Conservation (phyloP, 1,140 invertebrate genomes). For the Pararge aegeria region DNA sequence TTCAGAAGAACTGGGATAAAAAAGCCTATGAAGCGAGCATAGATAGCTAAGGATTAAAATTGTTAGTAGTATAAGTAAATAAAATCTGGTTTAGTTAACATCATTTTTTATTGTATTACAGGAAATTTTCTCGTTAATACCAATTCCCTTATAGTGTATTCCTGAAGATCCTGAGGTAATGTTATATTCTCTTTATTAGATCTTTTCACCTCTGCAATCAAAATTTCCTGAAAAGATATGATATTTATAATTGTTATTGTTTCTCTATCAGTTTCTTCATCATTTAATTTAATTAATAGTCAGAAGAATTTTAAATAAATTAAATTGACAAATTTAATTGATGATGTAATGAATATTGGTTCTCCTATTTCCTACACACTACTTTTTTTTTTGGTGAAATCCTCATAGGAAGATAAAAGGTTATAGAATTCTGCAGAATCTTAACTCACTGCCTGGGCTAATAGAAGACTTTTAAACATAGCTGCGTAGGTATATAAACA, state of each 20-base stretch:
- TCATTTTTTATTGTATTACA: conserved; percentile 66
- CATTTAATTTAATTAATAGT: too few relatives aligned
- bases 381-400: too few relatives aligned
- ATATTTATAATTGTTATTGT: not conserved
- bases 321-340: too few relatives aligned
- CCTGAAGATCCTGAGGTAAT: conserved; percentile 53
- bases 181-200: conserved; percentile 33
- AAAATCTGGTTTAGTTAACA: conserved; percentile 51
- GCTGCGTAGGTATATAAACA: too few relatives aligned
- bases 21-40: conserved; percentile 77
- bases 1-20: conserved; percentile 89
- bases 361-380: too few relatives aligned
- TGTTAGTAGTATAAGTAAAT: conserved; percentile 41
- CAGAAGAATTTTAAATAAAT: too few relatives aligned
- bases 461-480: too few relatives aligned
- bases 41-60: conserved; percentile 22
- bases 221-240: conserved; percentile 65
- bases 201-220: conserved; percentile 61
- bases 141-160: conserved; percentile 60
- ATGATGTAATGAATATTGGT: too few relatives aligned
- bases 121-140: conserved; percentile 66
- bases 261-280: too few relatives aligned
- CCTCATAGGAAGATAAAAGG: too few relatives aligned
- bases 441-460: too few relatives aligned
- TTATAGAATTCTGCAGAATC: too few relatives aligned